Percentiles rank a stretch among this genome's conserved stretches.
Evolutionary conservation across 2,113 vertebrate species (phyloP).

Genomic region (Urocynchramus pylzowi): DNA sequence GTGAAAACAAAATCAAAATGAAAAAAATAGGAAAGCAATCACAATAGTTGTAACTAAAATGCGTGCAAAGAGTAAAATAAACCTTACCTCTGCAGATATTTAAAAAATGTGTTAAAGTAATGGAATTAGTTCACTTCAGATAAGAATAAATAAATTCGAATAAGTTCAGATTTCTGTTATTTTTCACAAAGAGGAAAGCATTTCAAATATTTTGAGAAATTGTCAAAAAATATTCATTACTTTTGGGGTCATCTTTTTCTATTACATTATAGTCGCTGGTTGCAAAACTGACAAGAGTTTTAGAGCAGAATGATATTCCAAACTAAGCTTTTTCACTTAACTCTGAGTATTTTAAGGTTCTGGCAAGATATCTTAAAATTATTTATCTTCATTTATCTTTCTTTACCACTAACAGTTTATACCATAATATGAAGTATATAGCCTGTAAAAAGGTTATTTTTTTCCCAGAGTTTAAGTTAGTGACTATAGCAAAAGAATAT

Average conservation of each 20-base stretch:
- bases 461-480: conserved; percentile 18
- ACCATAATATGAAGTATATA: neutral
- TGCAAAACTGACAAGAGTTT: neutral
- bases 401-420: neutral
- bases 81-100: neutral
- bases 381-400: neutral
- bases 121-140: neutral
- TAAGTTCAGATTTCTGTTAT: neutral
- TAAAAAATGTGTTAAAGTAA: neutral
- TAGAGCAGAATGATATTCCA: neutral
- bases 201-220: neutral
- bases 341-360: neutral
- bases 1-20: neutral
- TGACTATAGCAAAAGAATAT: conserved; percentile 33
- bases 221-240: neutral
- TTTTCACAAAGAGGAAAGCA: neutral
- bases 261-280: fast-evolving
- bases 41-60: neutral
- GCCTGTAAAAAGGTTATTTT: neutral
- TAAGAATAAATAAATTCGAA: neutral
- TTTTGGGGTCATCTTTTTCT: neutral
- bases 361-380: neutral
- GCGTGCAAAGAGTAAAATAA: neutral
- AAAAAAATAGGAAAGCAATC: neutral
- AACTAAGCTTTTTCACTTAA: neutral